Percentiles rank a stretch among this genome's conserved stretches.
Evolutionary conservation across 53 echinoderm and acorn worm genomes (phyloP).

Genomic region (Pentamera pediparva): DNA sequence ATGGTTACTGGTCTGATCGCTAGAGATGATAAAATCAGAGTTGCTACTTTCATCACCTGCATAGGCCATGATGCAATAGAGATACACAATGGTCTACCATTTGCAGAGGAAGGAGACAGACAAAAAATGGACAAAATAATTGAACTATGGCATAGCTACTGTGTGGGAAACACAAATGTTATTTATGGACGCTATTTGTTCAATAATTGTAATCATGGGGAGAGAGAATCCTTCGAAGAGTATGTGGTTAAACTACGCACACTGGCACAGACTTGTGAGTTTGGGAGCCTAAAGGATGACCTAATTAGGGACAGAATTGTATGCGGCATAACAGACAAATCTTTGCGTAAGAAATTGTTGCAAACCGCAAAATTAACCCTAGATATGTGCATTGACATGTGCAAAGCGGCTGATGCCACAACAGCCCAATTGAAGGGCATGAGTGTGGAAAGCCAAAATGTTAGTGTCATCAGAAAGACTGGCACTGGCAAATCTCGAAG

Average conservation of each 20-base stretch:
- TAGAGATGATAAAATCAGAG: conserved; percentile 15
- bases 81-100: conserved; percentile 47
- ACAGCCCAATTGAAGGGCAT: conserved; percentile 24
- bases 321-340: conserved; percentile 27
- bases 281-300: conserved; percentile 28
- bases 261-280: conserved; percentile 43
- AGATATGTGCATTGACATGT: background rate
- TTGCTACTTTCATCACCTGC: conserved; percentile 52
- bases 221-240: conserved; percentile 36
- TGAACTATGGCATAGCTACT: conserved; percentile 34
- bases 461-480: no score
- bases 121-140: conserved; percentile 24
- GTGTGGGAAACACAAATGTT: conserved; percentile 28
- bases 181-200: conserved; percentile 45
- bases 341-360: conserved; percentile 17
- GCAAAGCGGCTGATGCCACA: conserved; percentile 24
- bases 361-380: conserved; percentile 15
- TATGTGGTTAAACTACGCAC: conserved; percentile 39
- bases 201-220: conserved; percentile 35
- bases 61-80: conserved; percentile 48
- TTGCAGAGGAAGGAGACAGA: conserved; percentile 37
- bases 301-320: conserved; percentile 45
- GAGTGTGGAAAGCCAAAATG: no score
- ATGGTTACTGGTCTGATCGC: conserved; percentile 34
- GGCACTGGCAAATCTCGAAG: no score